Evolutionary conservation across 2,888 invertebrate genomes (phyloP).

Genomic region (Parnassius orleans): DNA sequence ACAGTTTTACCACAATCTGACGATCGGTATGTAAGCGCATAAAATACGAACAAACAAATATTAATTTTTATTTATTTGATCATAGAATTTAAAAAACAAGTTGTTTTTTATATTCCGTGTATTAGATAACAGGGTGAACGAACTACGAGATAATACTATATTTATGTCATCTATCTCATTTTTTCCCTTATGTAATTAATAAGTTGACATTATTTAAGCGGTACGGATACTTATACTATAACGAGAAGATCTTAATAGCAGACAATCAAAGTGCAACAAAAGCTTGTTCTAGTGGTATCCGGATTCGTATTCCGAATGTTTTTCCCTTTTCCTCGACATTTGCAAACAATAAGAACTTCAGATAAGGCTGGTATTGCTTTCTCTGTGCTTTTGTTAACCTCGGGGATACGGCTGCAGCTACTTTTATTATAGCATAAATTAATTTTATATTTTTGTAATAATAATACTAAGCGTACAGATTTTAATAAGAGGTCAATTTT

Average conservation of each 20-base stretch:
- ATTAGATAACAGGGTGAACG: no score
- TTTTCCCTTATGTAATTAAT: no score
- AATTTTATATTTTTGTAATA: not conserved
- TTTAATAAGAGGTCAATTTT: no score
- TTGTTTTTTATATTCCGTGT: no score
- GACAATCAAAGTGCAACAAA: conserved; percentile 25
- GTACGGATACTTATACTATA: not conserved
- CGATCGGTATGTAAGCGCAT: no score
- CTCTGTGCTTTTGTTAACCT: conserved; percentile 16
- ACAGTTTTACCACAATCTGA: no score
- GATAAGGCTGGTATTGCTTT: conserved; percentile 19
- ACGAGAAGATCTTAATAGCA: conserved; percentile 2
- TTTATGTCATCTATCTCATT: no score
- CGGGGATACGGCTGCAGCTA: not conserved
- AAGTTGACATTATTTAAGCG: not conserved
- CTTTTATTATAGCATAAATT: not conserved
- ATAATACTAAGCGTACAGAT: not conserved
- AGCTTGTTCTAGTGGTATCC: conserved; percentile 1
- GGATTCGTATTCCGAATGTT: conserved; percentile 3
- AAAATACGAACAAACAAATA: no score
- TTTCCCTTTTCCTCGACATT: conserved; percentile 18
- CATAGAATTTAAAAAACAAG: no score
- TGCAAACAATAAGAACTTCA: conserved; percentile 17
- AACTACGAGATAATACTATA: no score
- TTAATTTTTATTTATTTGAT: no score